Base-by-base conservation (phyloP, 2,113 vertebrate genomes). In the Myiopsitta monachus region DNA sequence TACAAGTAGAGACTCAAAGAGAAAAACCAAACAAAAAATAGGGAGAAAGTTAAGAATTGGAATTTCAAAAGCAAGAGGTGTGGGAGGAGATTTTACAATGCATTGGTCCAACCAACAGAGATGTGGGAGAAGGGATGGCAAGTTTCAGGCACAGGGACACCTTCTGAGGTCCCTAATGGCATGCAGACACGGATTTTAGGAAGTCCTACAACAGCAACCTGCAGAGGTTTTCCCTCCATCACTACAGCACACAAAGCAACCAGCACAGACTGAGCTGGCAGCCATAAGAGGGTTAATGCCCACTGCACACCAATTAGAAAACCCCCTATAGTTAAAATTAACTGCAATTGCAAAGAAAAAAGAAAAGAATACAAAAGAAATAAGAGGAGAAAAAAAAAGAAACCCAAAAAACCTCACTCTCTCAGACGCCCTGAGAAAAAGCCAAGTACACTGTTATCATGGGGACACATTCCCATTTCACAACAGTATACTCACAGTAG, bases 401-500 rank as follows among this genome's bases (percentile, higher is more conserved):
- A 91, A 52, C 33, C 14, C 3, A 3, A 18, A 68, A 68, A 15
- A 1, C 3, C 54, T 76, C 17, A 49, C 23, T 9, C 38, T 39
- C 70, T 52, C 69, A 83, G 49, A 83, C 1, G 6, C 10, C 57
- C 82, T 51, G 19, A 93, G 57, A 86, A 85, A 82, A 89, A 80
- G 43, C 2, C 5, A 4, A 89, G n/a, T 23, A 76, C 9, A 5
- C 26, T 66, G 78, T 8, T 66, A 80, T 78, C 6, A 2, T 24
- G 43, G 31, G 36, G 82, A 96, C 44, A 79, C 31, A 11, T 73
- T 90, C 72, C 80, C 72, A 79, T n/a, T 95, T 69, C 85, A 84
- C 30, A 3, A 57, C 83, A 94, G 66, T 66, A 70, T 16, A 95
- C 67, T 94, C 95, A 95, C 82, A 88, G 77, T 57, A 94, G 95